phyloP scores from a whole-genome alignment of 2,797 vertebrate species.

The Amniataba percoides region DNA sequence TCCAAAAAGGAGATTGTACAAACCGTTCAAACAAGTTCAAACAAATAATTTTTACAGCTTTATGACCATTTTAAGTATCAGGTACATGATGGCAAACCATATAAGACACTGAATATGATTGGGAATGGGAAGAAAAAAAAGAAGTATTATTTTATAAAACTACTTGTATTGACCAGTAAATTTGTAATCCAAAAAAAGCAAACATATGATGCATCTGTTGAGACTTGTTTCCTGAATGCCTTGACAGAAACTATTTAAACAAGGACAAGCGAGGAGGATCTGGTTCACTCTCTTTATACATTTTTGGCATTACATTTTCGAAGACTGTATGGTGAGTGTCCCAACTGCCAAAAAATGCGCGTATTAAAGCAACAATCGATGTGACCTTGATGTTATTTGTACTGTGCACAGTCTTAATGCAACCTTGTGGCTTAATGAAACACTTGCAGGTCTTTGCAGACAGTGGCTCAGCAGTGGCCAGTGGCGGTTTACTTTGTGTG shows the following conservation, averaged over 20 bases:
- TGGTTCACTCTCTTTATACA: not conserved
- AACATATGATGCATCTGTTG: not conserved
- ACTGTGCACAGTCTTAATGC: not conserved
- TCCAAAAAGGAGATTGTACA: not conserved
- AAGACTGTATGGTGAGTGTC: not conserved
- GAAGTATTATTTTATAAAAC: not conserved
- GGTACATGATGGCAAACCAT: slow-evolving; percentile 13
- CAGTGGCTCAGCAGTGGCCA: slow-evolving; percentile 3
- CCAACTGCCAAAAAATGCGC: not conserved
- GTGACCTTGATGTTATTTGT: slow-evolving; percentile 19
- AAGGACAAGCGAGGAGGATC: not conserved
- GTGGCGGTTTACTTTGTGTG: not conserved
- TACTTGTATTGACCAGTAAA: not conserved
- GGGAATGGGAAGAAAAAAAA: slow-evolving; percentile 10
- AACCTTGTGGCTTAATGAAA: slow-evolving; percentile 13
- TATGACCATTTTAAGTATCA: slow-evolving; percentile 8
- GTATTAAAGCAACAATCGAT: slow-evolving; percentile 3
- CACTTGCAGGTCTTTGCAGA: slow-evolving; percentile 15
- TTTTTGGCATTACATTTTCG: not conserved
- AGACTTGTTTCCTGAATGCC: slow-evolving; percentile 10
- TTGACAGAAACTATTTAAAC: not conserved
- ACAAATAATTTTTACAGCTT: slow-evolving; percentile 70
- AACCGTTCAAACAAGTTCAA: slow-evolving; percentile 6
- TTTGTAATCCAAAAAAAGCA: not conserved
- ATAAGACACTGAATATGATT: not conserved